Evolutionary conservation across 2,797 vertebrate species (phyloP).

Genomic region (Leptatherina wallacei): DNA sequence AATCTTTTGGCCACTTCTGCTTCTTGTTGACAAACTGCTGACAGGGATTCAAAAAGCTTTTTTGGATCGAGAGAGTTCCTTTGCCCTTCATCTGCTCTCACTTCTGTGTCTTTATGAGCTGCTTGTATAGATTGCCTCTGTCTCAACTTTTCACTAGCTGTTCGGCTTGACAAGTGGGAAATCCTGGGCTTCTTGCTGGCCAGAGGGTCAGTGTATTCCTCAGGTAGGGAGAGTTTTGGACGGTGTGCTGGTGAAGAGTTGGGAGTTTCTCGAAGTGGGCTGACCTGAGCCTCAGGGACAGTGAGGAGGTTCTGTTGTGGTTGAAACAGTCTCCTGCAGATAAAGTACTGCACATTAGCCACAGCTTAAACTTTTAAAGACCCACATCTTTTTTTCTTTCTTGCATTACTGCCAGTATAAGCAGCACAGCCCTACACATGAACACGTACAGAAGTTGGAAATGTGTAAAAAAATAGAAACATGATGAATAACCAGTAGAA

Average conservation of each 20-base stretch:
- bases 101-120: conserved; percentile 10
- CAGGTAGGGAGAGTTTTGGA: conserved; percentile 81
- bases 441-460: background rate
- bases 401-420: too few species aligned
- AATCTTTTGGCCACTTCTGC: conserved; percentile 65
- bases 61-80: conserved; percentile 74
- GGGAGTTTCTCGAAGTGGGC: conserved; percentile 85
- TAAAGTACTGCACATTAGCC: background rate
- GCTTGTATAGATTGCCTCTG: conserved; percentile 67
- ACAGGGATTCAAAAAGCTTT: conserved; percentile 81
- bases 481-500: background rate
- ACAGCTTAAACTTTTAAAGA: background rate
- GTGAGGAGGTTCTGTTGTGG: conserved; percentile 79
- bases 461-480: background rate
- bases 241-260: conserved; percentile 84
- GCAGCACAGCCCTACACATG: too few species aligned
- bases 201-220: conserved; percentile 88
- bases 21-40: conserved; percentile 80
- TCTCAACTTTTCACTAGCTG: conserved; percentile 70
- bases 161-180: conserved; percentile 85
- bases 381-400: too few species aligned
- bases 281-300: conserved; percentile 83
- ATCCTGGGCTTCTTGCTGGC: conserved; percentile 89
- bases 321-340: conserved; percentile 87
- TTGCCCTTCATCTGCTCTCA: conserved; percentile 40